Base-by-base conservation (phyloP, 2,113 vertebrate genomes). In the Hemichromis elongatus region DNA sequence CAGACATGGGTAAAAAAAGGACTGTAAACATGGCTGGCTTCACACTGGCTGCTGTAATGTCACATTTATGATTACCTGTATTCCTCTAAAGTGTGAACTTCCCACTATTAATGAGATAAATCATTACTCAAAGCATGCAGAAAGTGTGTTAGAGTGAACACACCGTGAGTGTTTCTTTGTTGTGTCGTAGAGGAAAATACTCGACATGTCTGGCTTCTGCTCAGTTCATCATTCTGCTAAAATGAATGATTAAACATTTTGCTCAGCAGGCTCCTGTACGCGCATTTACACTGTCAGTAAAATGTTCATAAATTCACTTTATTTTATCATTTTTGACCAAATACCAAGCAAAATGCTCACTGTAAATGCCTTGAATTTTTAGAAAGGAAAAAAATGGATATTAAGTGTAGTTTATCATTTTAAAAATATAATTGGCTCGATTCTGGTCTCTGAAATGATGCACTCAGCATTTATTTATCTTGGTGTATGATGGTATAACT, bases 121-220 rank as follows among this genome's bases (percentile, higher is more conserved):
- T 73, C 24, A 12, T 52, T 75, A 13, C 0, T 52, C 40, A n/a
- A 30, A n/a, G 6, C 45, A 1, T 83, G 75, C 2, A 68, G 14
- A 57, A 53, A 53, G 37, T 28, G 2, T 19, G 33, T 78, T 68
- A 86, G 88, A 90, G 91, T 91, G 90, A 93, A 89, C 86, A 90
- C 83, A 56, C 57, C 79, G 55, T 88, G 61, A 40, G 30, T 56
- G 14, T 57, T n/a, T 30, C 12, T 59, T 82, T 47, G 16, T 55
- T 82, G 78, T 82, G 78, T 86, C 83, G 80, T 87, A 77, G 19
- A 75, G 33, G 77, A 16, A 40, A 52, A 53, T 59, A 50, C 47
- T 77, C 13, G 2, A 75, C 21, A 47, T 85, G 16, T 61, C 70
- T 81, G 79, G 82, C 82, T 91, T 82, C 85, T 85, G 68, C 80